Conservation (phyloP, 2,797 vertebrate species). For the Thamnophis elegans region DNA sequence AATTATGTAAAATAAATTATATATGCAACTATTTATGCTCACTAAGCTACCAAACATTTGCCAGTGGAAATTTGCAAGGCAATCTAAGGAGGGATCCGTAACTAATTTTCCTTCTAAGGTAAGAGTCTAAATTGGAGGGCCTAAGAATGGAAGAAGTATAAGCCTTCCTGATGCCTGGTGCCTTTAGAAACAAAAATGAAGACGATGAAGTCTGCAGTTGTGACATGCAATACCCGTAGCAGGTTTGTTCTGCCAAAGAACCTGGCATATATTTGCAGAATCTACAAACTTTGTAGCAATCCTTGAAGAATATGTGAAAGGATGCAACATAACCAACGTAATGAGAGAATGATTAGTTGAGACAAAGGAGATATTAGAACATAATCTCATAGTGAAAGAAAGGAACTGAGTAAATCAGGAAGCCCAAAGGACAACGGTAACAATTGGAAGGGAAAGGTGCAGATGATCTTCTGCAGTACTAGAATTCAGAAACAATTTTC, state of each 20-base stretch:
- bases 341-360: not conserved
- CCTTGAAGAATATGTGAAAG: not conserved
- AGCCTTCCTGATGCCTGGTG: not conserved
- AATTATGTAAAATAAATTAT: not conserved
- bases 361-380: not conserved
- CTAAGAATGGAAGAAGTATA: not conserved
- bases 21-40: not conserved
- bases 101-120: not conserved
- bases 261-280: not conserved
- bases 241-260: not conserved
- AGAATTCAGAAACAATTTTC: not conserved
- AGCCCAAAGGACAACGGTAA: not conserved
- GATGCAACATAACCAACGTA: not conserved
- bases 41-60: not conserved
- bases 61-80: not conserved
- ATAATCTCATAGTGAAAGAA: not conserved
- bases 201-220: not conserved
- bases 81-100: not conserved
- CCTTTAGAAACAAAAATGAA: not conserved
- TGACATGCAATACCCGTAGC: not conserved
- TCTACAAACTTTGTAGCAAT: not conserved
- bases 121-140: not conserved
- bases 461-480: not conserved
- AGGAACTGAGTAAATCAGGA: not conserved
- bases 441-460: not conserved